phyloP scores from a whole-genome alignment of 2,113 vertebrate genomes.

The Glaucomys volans region DNA sequence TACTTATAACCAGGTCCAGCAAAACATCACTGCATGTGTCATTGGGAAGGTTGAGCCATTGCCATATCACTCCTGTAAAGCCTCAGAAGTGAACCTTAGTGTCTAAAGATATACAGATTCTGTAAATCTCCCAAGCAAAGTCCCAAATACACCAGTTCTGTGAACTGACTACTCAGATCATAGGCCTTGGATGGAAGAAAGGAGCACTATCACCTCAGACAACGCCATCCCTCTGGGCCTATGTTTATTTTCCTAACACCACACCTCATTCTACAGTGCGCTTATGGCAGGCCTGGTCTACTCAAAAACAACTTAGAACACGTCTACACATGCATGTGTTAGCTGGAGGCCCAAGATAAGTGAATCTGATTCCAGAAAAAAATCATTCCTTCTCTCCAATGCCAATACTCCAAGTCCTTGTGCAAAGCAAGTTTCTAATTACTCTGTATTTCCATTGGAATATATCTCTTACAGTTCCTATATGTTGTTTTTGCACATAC shows the following conservation, averaged over 20 bases:
- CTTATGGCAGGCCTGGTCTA: background rate
- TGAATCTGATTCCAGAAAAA: background rate
- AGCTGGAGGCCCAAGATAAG: background rate
- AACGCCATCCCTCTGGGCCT: background rate
- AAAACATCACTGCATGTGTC: background rate
- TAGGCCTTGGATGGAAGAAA: background rate
- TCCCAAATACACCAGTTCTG: background rate
- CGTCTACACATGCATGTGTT: background rate
- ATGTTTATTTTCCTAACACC: slow-evolving; percentile 11
- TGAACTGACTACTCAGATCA: background rate
- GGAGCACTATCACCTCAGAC: background rate
- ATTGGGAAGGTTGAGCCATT: background rate
- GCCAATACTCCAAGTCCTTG: background rate
- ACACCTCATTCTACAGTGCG: background rate
- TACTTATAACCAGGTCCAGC: background rate
- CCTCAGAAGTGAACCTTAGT: background rate
- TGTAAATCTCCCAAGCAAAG: background rate
- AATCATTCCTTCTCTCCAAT: background rate
- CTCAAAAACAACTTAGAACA: background rate
- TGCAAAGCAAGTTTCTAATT: background rate
- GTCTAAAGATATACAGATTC: background rate
- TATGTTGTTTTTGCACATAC: background rate
- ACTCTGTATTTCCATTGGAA: background rate
- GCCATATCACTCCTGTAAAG: background rate
- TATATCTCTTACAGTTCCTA: background rate